Evolutionary conservation across 1,140 invertebrate genomes (phyloP).

Genomic region (Drosophila athabasca): DNA sequence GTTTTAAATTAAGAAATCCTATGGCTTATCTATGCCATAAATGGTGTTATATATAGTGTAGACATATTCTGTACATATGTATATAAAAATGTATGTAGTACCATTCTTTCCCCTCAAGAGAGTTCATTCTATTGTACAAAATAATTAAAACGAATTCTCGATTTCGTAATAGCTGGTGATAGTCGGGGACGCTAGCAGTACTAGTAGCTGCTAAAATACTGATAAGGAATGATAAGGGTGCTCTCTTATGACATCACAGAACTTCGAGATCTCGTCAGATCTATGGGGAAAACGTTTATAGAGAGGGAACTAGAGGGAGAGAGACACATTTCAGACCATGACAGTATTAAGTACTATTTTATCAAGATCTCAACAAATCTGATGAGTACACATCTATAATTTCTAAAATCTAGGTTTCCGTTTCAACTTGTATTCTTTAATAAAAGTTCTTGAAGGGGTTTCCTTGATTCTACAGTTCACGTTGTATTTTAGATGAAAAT

Average conservation of each 20-base stretch:
- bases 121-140: conserved; percentile 40
- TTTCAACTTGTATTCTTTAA: no score
- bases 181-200: background rate
- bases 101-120: conserved; percentile 13
- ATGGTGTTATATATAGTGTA: no score
- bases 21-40: conserved; percentile 28
- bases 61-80: background rate
- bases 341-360: no score
- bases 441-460: no score
- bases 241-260: conserved; percentile 1
- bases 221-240: conserved; percentile 21
- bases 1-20: conserved; percentile 47
- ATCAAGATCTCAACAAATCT: no score
- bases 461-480: no score
- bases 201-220: background rate
- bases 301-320: background rate
- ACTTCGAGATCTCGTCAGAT: background rate
- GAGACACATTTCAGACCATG: no score
- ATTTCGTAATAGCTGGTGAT: conserved; percentile 23
- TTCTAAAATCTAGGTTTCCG: no score
- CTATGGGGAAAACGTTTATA: background rate
- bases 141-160: conserved; percentile 26
- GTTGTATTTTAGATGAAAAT: no score
- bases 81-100: background rate
- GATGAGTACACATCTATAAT: no score